Evolutionary conservation across 1,140 invertebrate species (phyloP), one percentile per base, ranked within the genome.

Genomic region (Oncopeltus fasciatus): DNA sequence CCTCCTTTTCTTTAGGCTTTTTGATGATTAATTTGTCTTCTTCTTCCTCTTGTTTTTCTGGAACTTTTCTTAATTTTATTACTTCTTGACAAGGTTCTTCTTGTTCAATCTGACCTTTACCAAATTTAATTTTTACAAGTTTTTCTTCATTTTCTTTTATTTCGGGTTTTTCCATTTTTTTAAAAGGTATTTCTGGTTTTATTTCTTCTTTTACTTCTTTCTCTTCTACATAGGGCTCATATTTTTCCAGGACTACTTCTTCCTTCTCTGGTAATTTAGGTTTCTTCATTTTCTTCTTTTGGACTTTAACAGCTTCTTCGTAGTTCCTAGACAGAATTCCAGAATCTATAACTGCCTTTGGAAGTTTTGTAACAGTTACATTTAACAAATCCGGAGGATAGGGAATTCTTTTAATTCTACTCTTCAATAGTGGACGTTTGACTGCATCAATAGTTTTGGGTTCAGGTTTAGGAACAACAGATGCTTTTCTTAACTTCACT

Each of bases 311-410:
- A 1, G 83, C 83, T 74, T 86, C 84, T 71, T 81, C 77, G 0
- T 83, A 73, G 72, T 85, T 87, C 72, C 85, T 75, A 0, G 83
- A 85, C 21, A 87, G 66, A 64, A 82, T 77, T 31, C 85, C 85
- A 68, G 76, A 74, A 72, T 85, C 76, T 12, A 76, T 73, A 24
- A 64, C 60, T 21, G 63, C 66, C 21, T 67, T 66, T 63, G 66
- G 67, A 18, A 73, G 27, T 21, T 65, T 57, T 16, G 67, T 66
- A 11, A 70, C 65, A 11, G 64, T 49, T 20, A 67, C 61, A 49
- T 61, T 67, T 21, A 67, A 33, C 44, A 68, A 68, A 80, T 66
- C 43, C 12, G 82, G 75, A 20, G 77, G 64, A 64, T 64, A 70
- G 38, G 71, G 73, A 9, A 83, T 69, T 60, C 76, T 75, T 57